Evolutionary conservation across 2,888 invertebrate species (phyloP), one percentile per base, ranked within the genome.

Genomic region (Alentia gelatinosa): DNA sequence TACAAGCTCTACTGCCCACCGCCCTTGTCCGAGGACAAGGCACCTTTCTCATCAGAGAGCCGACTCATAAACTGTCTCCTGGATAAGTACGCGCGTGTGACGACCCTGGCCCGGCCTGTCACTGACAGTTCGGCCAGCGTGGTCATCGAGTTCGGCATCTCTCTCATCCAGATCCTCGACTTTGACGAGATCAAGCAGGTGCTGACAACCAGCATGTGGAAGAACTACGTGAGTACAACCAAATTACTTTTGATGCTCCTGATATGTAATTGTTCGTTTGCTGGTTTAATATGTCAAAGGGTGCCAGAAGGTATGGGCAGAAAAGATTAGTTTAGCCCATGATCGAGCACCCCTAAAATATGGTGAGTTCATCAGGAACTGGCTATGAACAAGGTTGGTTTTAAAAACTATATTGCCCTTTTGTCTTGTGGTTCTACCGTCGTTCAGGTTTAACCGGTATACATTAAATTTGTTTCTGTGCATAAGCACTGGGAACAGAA

Each of bases 61-160:
- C 91, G 91, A 26, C 91, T 91, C 26, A 91, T 91, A 37, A 91
- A 91, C 42, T 91, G 91, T 68, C 89, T 91, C n/a, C 88, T 89
- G 74, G 75, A 89, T 19, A 89, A 86, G 47, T 91, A 91, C 30
- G 40, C 68, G 26, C 30, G 42, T n/a, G 91, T 91, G 88, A 91
- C 91, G 30, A 91, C 91, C 47, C 68, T 91, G 19, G 91, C 91
- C 30, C 47, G 91, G 68, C 91, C 91, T 7, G 91, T 91, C 74
- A 39, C 50, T n/a, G 47, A 86, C 42, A 40, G 88, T 26, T 89
- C 88, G 26, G 40, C 56, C 74, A 91, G 74, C 40, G 91, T 91
- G 3, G 91, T 91, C 74, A 56, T 91, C 23, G 75, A 91, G 30
- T 91, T 91, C 33, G 88, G 88, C 47, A 42, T 91, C 74, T 88